Evolutionary conservation across 2,888 invertebrate genomes (phyloP).

Genomic region (Apocheima hispidaria): DNA sequence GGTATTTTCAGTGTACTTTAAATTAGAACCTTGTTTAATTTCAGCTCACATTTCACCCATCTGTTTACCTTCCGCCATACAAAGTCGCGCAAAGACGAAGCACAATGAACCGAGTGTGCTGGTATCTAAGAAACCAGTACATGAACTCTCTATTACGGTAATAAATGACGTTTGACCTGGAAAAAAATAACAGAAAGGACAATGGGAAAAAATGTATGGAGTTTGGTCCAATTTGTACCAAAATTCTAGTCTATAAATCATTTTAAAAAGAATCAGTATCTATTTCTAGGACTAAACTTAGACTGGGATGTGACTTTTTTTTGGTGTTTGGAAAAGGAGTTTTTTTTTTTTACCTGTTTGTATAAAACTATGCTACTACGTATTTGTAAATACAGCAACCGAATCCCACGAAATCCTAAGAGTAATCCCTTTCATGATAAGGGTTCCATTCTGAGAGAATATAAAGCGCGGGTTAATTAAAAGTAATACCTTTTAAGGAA

Average conservation of each 20-base stretch:
- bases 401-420: conserved; percentile 31
- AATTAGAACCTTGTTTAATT: conserved; percentile 32
- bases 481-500: conserved; percentile 36
- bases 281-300: no score
- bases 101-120: conserved; percentile 17
- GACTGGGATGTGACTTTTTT: no score
- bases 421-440: conserved; percentile 38
- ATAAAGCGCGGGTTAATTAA: conserved; percentile 38
- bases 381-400: conserved; percentile 7
- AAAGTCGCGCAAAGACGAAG: conserved; percentile 22
- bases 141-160: neutral
- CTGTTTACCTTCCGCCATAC: conserved; percentile 33
- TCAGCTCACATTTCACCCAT: conserved; percentile 35
- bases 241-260: no score
- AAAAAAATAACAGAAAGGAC: no score
- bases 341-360: no score
- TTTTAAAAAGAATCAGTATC: no score
- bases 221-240: no score
- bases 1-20: conserved; percentile 26
- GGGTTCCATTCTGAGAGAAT: conserved; percentile 35
- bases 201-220: no score
- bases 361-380: conserved; percentile 4
- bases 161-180: no score
- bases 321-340: neutral
- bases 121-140: conserved; percentile 9